Conservation (phyloP, 1,140 invertebrate genomes). For the Chrysomallon squamiferum region DNA sequence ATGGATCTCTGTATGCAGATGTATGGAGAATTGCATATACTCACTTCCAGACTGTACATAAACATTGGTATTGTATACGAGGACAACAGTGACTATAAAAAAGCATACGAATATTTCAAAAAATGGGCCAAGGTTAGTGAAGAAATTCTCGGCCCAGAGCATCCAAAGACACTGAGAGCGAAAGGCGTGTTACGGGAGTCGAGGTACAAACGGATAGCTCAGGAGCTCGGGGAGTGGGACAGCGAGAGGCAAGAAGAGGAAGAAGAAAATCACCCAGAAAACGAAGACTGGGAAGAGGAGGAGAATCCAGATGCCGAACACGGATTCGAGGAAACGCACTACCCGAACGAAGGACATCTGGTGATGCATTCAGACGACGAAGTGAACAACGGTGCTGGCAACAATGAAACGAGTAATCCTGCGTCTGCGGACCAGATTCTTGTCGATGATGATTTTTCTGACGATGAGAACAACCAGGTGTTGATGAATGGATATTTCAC, state of each 20-base stretch:
- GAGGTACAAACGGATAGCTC: constrained; percentile 53
- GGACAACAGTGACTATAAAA: constrained; percentile 60
- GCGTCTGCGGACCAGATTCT: not conserved
- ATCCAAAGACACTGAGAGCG: constrained; percentile 59
- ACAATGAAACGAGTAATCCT: constrained; percentile 7
- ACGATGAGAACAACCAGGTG: constrained; percentile 23
- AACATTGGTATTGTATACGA: constrained; percentile 63
- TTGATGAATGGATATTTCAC: constrained; percentile 43
- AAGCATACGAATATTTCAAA: constrained; percentile 62
- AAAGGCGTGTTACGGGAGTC: constrained; percentile 58
- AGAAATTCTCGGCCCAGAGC: constrained; percentile 58
- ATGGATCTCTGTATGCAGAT: constrained; percentile 60
- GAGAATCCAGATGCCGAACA: constrained; percentile 51
- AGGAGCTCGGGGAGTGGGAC: constrained; percentile 50
- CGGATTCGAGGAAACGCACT: constrained; percentile 49
- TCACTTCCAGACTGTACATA: constrained; percentile 61
- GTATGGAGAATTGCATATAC: constrained; percentile 60
- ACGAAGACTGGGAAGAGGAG: constrained; percentile 41
- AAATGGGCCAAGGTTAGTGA: constrained; percentile 61
- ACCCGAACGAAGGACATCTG: constrained; percentile 3
- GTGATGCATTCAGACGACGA: constrained; percentile 10
- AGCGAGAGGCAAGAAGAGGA: constrained; percentile 35
- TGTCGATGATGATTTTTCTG: constrained; percentile 6
- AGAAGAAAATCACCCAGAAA: constrained; percentile 32
- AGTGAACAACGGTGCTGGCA: constrained; percentile 3